Evolutionary conservation across 2,888 invertebrate species (phyloP), one percentile per base, ranked within the genome.

Genomic region (Lomographa bimaculata): DNA sequence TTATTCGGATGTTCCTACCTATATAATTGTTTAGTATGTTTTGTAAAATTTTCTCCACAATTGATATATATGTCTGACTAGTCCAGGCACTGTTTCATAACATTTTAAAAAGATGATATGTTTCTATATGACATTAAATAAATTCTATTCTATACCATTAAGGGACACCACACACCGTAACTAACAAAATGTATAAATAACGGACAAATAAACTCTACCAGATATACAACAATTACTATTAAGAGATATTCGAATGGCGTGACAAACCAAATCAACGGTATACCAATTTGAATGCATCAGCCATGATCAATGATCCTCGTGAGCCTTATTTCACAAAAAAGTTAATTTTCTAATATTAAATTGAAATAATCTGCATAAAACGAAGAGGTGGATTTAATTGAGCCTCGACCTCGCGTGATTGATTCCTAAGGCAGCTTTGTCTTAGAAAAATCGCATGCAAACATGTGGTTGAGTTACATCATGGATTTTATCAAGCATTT

Each of bases 381-480:
- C 27, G 36, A 71, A 58, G 54, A 58, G 47, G 38, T 38, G 43
- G 50, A 60, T 66, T 64, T 78, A 71, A 76, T 74, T 76, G 64
- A 68, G 61, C 59, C 71, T 64, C 62, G 70, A 53, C 74, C 78
- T 84, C 59, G 80, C 80, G 78, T 79, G 79, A 75, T 79, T 62
- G 68, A 71, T 75, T 73, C 79, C 68, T 76, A 66, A 64, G 68
- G 71, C 68, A 58, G 60, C 72, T 74, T 79, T 72, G 73, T 79
- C 60, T 57, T 64, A 46, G 46, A 52, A 56, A 39, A 27, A 7
- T 21, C 3, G 17, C 26, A 39, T 55, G 53, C 51, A 61, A 56
- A 61, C 61, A 54, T 65, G 55, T 60, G 63, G 66, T 70, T 71
- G 64, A 64, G 21, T 36, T 43, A 32, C 20, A 39, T 35, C 33